Base-by-base conservation (phyloP, 2,888 invertebrate genomes). In the Laothoe populi region DNA sequence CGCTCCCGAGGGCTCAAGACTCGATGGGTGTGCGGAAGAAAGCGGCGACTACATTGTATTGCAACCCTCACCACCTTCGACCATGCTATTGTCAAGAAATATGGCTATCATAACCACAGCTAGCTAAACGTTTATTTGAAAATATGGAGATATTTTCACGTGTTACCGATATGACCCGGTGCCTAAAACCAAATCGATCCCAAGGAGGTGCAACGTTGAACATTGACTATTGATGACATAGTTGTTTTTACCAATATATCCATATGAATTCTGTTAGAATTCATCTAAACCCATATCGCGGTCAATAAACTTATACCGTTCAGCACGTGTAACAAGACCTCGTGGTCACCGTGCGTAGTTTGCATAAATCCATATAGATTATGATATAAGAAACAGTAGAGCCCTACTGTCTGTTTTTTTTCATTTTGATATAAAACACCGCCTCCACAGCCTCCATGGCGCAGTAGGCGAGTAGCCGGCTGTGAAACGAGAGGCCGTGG, bases 1-100 rank as follows among this genome's bases (percentile, higher is more conserved):
- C 75, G 83, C 61, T 71, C 78, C 0, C 68, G 77, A 24, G 84
- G 83, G 1, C 66, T 65, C 4, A 75, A 79, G 45, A 82, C 79
- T 31, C 73, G 88, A 63, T 89, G 89, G 89, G 89, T 88, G 23
- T 89, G 89, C 72, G 84, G 88, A 1, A 80, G 79, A 65, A 88
- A 88, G 67, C 74, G 89, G 45, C 68, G 87, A 11, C 65, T 72
- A 64, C 83, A 84, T 65, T 90, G 89, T 65, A 62, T 45, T 3
- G 84, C 83, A 0, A 74, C 79, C 2, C 46, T 84, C 60, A 83
- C 83, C 23, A 83, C 84, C 0, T 59, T 78, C 19, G 77, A 53
- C 42, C 38, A 79, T 5, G 72, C 69, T 4, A 53, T 68, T 8
- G 70, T 88, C 45, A 88, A 80, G 68, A 78, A 75, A 26, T 83